These are phyloP conservation scores for Luperina testacea DNA, from an alignment of 2,888 invertebrate genomes.

Conservation along the genomic window DNA sequence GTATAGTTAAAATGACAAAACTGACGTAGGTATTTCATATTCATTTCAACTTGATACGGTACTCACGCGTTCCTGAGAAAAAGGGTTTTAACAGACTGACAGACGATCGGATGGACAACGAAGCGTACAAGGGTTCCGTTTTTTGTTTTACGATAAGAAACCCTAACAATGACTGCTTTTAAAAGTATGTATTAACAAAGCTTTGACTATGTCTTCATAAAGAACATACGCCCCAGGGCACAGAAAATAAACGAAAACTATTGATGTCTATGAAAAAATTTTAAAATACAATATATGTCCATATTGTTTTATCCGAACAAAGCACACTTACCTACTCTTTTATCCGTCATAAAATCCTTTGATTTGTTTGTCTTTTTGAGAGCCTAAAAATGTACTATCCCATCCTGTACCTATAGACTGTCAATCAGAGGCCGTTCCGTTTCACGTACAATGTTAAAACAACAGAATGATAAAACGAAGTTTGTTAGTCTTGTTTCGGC, in stretches of 20 bases:
- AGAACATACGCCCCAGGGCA: background rate
- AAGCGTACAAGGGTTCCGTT: too few species aligned
- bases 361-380: background rate
- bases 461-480: background rate
- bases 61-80: background rate
- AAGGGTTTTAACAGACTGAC: background rate
- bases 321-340: too few species aligned
- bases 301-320: background rate
- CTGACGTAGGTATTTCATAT: background rate
- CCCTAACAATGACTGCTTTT: too few species aligned
- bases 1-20: background rate
- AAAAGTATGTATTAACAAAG: background rate
- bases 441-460: conserved; percentile 12
- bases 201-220: background rate
- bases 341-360: background rate
- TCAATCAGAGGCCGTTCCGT: background rate
- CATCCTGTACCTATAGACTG: background rate
- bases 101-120: too few species aligned
- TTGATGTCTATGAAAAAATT: background rate
- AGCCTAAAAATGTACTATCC: background rate
- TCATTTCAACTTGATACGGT: background rate
- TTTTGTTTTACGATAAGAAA: too few species aligned
- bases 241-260: background rate
- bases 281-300: background rate
- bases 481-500: background rate